Percentiles rank a stretch among this genome's conserved stretches.
Evolutionary conservation across 2,797 vertebrate genomes (phyloP).

Genomic region (Sebastiscus albofasciatus): DNA sequence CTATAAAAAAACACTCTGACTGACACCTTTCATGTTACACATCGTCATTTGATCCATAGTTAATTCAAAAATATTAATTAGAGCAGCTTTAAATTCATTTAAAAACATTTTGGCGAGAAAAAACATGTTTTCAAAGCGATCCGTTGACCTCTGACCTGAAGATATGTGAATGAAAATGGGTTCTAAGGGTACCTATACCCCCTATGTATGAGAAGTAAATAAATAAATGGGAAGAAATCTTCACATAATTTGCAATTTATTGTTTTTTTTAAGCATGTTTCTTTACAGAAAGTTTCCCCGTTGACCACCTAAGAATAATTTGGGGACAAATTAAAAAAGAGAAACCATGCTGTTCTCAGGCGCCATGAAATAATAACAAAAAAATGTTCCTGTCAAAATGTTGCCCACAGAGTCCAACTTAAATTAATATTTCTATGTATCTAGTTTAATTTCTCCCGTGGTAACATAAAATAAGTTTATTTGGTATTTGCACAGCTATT

Average conservation of each 20-base stretch:
- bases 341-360: background rate
- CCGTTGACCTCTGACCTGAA: too few relatives aligned
- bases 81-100: background rate
- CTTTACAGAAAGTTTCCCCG: background rate
- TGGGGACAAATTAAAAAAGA: background rate
- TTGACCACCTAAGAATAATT: background rate
- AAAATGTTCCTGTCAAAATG: background rate
- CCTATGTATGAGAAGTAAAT: too few relatives aligned
- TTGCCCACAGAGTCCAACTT: background rate
- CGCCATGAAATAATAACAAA: background rate
- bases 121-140: too few relatives aligned
- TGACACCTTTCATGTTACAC: background rate
- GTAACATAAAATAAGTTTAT: background rate
- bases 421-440: background rate
- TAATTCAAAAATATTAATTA: background rate
- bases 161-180: too few relatives aligned
- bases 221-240: background rate
- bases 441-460: background rate
- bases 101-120: too few relatives aligned
- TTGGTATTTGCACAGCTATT: background rate
- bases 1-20: background rate
- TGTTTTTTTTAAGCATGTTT: background rate
- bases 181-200: too few relatives aligned
- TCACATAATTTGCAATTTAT: background rate
- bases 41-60: background rate